A percentile compares a stretch with the other conserved stretches of the same genome.
phyloP scores from a whole-genome alignment of 2,888 invertebrate species.

The Melanchra persicariae region DNA sequence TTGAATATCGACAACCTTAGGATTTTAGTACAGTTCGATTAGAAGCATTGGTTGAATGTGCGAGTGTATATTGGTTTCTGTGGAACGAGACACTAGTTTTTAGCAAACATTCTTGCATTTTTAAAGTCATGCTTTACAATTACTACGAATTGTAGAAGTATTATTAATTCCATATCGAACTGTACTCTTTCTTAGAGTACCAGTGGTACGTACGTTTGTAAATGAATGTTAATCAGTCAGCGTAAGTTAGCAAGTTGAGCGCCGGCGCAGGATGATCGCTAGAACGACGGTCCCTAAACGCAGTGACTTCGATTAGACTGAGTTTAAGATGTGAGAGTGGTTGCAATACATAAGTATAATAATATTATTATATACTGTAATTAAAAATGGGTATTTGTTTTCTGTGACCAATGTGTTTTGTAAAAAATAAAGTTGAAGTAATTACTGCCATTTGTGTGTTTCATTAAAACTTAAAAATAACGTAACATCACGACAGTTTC shows the following conservation, averaged over 20 bases:
- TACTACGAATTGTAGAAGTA: neutral
- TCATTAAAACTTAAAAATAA: conserved; percentile 58
- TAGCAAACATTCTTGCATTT: conserved; percentile 12
- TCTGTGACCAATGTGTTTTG: conserved; percentile 81
- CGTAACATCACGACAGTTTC: neutral
- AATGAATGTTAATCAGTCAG: conserved; percentile 23
- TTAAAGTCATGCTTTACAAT: neutral
- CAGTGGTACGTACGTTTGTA: neutral
- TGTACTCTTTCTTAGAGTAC: conserved; percentile 24
- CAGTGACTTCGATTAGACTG: conserved; percentile 54
- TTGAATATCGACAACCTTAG: conserved; percentile 7
- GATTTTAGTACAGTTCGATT: conserved; percentile 39
- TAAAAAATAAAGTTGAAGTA: conserved; percentile 80
- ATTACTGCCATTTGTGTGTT: conserved; percentile 77
- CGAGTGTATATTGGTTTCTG: neutral
- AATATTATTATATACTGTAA: conserved; percentile 66
- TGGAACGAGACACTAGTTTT: neutral
- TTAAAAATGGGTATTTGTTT: conserved; percentile 77
- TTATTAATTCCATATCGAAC: conserved; percentile 8
- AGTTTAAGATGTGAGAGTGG: conserved; percentile 68
- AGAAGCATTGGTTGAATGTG: neutral
- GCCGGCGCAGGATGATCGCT: conserved; percentile 25
- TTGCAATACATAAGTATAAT: conserved; percentile 69
- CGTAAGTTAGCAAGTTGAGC: conserved; percentile 20
- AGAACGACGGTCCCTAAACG: conserved; percentile 4